Percentiles rank a stretch among this genome's conserved stretches.
Conservation (phyloP, 2,888 invertebrate genomes). For the Tanaodytes sp. region DNA sequence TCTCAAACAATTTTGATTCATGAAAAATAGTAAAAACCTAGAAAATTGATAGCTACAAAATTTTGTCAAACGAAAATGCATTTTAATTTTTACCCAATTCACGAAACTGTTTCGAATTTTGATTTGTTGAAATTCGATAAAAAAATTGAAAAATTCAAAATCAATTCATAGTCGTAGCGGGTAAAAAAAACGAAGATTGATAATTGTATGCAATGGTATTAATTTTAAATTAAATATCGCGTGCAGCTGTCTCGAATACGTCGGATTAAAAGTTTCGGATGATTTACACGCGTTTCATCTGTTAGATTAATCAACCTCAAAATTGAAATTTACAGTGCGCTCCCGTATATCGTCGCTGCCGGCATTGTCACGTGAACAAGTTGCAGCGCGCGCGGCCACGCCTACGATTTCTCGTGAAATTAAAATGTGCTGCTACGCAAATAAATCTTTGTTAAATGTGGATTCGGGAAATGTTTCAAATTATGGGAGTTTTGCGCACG, state of each 20-base stretch:
- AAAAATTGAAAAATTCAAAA: too few species aligned
- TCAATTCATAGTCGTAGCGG: too few species aligned
- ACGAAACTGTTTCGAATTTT: too few species aligned
- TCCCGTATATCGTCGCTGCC: conserved; percentile 31
- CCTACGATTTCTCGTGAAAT: conserved; percentile 47
- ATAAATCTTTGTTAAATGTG: conserved; percentile 40
- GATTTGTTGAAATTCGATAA: too few species aligned
- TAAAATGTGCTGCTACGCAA: conserved; percentile 34
- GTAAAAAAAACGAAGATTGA: too few species aligned
- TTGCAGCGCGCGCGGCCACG: conserved; percentile 37
- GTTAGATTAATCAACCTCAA: conserved; percentile 39
- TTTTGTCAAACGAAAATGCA: too few species aligned
- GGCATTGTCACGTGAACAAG: conserved; percentile 36
- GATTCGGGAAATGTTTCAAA: conserved; percentile 25
- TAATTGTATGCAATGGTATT: too few species aligned
- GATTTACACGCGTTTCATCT: conserved; percentile 27
- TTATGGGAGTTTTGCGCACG: neutral
- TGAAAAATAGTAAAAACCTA: too few species aligned
- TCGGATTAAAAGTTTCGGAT: conserved; percentile 16
- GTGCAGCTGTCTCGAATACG: neutral
- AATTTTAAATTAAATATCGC: too few species aligned
- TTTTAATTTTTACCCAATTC: too few species aligned
- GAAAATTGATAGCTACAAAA: too few species aligned
- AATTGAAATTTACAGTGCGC: conserved; percentile 43
- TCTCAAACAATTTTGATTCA: too few species aligned